Conservation (phyloP, 2,888 invertebrate genomes). For the Carpatolechia fugitivella region DNA sequence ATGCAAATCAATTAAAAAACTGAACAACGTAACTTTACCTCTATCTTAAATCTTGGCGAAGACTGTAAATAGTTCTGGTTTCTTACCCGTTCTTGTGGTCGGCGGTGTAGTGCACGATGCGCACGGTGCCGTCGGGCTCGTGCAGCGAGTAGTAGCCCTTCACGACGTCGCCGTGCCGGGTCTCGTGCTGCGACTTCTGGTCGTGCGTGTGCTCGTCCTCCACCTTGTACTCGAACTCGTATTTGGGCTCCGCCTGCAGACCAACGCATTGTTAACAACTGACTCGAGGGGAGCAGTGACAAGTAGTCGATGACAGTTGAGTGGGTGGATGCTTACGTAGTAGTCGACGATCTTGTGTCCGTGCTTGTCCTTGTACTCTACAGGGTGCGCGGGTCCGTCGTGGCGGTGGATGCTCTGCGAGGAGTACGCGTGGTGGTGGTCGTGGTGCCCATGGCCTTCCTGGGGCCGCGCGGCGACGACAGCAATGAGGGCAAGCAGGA, state of each 20-base stretch:
- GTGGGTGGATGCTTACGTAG: slow-evolving; percentile 27
- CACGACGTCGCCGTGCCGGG: slow-evolving; percentile 49
- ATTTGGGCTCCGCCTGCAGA: slow-evolving; percentile 38
- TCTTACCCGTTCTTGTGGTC: slow-evolving; percentile 39
- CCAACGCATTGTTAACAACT: background rate
- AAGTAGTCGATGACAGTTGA: background rate
- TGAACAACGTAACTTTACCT: too few relatives aligned
- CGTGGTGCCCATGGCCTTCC: slow-evolving; percentile 34
- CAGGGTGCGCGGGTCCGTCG: slow-evolving; percentile 27
- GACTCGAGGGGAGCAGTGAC: slow-evolving; percentile 9
- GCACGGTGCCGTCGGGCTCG: slow-evolving; percentile 45
- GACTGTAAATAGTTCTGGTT: slow-evolving; percentile 41
- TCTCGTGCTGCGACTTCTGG: slow-evolving; percentile 48
- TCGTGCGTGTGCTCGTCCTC: slow-evolving; percentile 47
- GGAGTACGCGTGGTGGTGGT: slow-evolving; percentile 44
- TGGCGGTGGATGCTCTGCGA: slow-evolving; percentile 41
- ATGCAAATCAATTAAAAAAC: too few relatives aligned
- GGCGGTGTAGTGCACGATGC: slow-evolving; percentile 37
- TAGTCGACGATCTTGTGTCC: slow-evolving; percentile 27
- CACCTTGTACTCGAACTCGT: slow-evolving; percentile 45
- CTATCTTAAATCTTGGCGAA: too few relatives aligned
- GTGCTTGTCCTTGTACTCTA: slow-evolving; percentile 4
- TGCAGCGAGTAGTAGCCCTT: slow-evolving; percentile 49
- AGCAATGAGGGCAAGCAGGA: background rate
- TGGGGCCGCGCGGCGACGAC: slow-evolving; percentile 40